Conservation (phyloP, 1,140 invertebrate genomes). For the Hirudo medicinalis region DNA sequence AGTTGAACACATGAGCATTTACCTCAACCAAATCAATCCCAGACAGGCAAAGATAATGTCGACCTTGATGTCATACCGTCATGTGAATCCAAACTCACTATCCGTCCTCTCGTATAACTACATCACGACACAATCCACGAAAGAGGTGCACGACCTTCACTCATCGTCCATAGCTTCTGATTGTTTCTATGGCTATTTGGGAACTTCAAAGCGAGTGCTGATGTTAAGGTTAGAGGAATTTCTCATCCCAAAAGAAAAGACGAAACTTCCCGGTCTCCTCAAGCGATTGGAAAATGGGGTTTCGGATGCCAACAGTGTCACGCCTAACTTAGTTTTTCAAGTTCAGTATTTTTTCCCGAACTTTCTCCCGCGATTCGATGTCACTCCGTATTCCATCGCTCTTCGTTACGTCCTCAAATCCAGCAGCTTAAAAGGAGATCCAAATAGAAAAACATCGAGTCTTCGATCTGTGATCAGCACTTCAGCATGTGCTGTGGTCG, state of each 20-base stretch:
- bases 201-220: neutral
- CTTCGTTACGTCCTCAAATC: neutral
- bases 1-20: neutral
- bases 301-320: neutral
- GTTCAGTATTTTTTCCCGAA: neutral
- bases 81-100: neutral
- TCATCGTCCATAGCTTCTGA: neutral
- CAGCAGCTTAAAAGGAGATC: neutral
- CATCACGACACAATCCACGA: neutral
- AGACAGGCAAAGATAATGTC: neutral
- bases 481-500: neutral
- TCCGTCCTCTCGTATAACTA: neutral
- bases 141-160: neutral
- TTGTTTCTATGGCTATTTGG: neutral
- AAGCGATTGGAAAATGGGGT: too few species aligned
- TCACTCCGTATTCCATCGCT: neutral
- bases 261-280: neutral
- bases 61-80: neutral
- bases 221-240: neutral
- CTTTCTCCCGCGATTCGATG: neutral
- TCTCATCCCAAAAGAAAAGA: neutral
- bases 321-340: neutral
- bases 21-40: neutral
- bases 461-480: neutral
- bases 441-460: too few species aligned